A percentile compares a stretch with the other conserved stretches of the same genome.
phyloP scores from a whole-genome alignment of 2,113 vertebrate species.

The Eulemur rufifrons region DNA sequence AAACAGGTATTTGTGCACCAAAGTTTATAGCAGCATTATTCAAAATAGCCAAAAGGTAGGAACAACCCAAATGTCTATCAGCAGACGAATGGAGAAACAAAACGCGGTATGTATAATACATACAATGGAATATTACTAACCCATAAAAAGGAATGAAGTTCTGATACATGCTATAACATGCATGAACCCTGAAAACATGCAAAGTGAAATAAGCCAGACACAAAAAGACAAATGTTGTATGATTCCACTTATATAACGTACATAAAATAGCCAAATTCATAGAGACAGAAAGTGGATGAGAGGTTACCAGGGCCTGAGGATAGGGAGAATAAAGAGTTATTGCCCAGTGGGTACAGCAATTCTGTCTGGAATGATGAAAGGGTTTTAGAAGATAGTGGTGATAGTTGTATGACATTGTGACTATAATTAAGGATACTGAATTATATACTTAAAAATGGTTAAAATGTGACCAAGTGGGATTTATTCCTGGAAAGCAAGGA shows the following conservation, averaged over 20 bases:
- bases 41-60: background rate
- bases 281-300: background rate
- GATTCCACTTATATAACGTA: background rate
- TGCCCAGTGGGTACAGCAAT: background rate
- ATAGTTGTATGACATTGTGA: background rate
- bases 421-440: background rate
- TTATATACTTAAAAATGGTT: background rate
- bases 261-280: background rate
- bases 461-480: background rate
- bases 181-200: background rate
- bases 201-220: conserved; percentile 11
- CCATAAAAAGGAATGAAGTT: background rate
- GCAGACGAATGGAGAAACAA: background rate
- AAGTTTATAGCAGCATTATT: conserved; percentile 26
- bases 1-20: background rate
- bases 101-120: background rate
- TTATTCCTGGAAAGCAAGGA: background rate
- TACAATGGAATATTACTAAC: background rate
- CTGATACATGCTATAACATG: background rate
- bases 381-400: background rate
- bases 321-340: background rate
- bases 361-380: conserved; percentile 11
- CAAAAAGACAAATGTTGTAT: background rate
- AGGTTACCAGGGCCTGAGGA: background rate
- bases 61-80: background rate